phyloP scores from a whole-genome alignment of 1,140 invertebrate genomes.

The Drosophila sulfurigaster region DNA sequence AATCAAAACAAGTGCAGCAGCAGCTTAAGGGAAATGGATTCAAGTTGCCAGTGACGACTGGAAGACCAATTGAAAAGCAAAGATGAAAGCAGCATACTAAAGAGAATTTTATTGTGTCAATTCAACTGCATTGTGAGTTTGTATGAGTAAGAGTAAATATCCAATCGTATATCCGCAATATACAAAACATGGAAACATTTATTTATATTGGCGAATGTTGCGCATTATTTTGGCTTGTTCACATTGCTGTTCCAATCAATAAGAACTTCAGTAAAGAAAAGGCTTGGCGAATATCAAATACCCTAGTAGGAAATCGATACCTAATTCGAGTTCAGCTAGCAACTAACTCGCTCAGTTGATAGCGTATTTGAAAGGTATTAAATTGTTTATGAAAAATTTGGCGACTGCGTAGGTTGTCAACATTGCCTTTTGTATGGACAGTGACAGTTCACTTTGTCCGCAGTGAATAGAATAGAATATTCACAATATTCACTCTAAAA shows the following conservation, averaged over 20 bases:
- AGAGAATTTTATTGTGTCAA: too few relatives aligned
- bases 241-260: neutral
- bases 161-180: neutral
- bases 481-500: constrained; percentile 29
- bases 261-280: neutral
- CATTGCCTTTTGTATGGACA: constrained; percentile 8
- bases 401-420: constrained; percentile 5
- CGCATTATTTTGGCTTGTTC: neutral
- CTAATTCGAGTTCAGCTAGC: too few relatives aligned
- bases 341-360: neutral
- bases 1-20: neutral
- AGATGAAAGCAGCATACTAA: too few relatives aligned
- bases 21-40: neutral
- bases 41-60: too few relatives aligned
- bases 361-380: constrained; percentile 1
- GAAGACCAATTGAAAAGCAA: too few relatives aligned
- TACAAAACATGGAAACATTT: neutral
- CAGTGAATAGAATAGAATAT: constrained; percentile 13
- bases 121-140: too few relatives aligned
- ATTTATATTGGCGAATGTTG: neutral
- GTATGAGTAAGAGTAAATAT: too few relatives aligned
- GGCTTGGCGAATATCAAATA: neutral
- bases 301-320: neutral
- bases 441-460: constrained; percentile 22
- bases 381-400: constrained; percentile 16